phyloP scores from a whole-genome alignment of 2,888 invertebrate genomes.

The Eupsilia transversa region DNA sequence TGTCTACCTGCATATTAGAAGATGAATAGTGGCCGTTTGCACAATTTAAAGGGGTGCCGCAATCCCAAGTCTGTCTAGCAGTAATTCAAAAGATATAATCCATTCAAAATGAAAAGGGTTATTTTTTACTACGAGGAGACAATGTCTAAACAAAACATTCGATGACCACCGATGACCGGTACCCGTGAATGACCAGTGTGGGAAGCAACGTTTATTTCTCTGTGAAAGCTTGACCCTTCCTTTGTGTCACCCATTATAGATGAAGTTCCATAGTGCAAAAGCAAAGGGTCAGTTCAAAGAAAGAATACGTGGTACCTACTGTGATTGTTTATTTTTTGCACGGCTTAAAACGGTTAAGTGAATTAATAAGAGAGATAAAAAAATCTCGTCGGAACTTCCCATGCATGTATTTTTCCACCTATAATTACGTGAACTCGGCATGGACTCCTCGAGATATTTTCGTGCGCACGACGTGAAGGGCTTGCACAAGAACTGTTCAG shows the following conservation, averaged over 20 bases:
- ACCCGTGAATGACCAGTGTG: conserved; percentile 87
- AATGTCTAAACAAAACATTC: conserved; percentile 83
- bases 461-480: conserved; percentile 89
- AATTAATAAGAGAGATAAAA: conserved; percentile 82
- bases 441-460: conserved; percentile 87
- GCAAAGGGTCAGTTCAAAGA: conserved; percentile 81
- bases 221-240: conserved; percentile 84
- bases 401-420: conserved; percentile 88
- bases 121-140: conserved; percentile 80
- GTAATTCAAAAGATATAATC: conserved; percentile 76
- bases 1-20: conserved; percentile 49
- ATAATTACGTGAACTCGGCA: conserved; percentile 87
- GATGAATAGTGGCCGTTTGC: conserved; percentile 79
- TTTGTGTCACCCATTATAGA: conserved; percentile 78
- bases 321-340: conserved; percentile 84
- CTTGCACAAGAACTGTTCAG: conserved; percentile 88
- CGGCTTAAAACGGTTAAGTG: conserved; percentile 80
- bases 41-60: conserved; percentile 82
- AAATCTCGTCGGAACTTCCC: conserved; percentile 81
- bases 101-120: conserved; percentile 81
- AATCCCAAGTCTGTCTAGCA: conserved; percentile 74
- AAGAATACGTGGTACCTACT: conserved; percentile 72
- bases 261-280: conserved; percentile 76
- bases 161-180: conserved; percentile 89
- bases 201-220: conserved; percentile 82